phyloP scores from a whole-genome alignment of 2,888 invertebrate genomes.

The Andrena camellia region DNA sequence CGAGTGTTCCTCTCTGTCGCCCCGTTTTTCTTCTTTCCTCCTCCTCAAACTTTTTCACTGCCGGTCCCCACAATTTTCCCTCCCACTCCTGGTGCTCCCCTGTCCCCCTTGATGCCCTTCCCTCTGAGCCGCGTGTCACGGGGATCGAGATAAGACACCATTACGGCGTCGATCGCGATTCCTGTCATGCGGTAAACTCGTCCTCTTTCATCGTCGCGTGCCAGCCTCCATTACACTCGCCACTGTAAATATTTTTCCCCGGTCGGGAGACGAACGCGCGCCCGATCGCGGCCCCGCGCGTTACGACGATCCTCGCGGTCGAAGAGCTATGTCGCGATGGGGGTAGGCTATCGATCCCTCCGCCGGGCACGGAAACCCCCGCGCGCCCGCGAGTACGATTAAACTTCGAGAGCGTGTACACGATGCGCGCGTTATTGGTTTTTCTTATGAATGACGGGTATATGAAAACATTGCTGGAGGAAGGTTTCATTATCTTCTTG shows the following conservation, averaged over 20 bases:
- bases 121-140: constrained; percentile 50
- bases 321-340: not conserved
- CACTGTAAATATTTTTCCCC: constrained; percentile 62
- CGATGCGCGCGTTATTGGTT: no score
- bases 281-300: constrained; percentile 14
- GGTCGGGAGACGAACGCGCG: constrained; percentile 34
- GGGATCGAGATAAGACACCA: constrained; percentile 73
- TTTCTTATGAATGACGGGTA: no score
- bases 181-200: constrained; percentile 62
- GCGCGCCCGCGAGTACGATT: no score
- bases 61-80: not conserved
- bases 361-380: no score
- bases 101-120: constrained; percentile 17
- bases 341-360: not conserved
- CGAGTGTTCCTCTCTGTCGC: constrained; percentile 6
- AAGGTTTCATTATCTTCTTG: no score
- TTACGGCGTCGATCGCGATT: constrained; percentile 73
- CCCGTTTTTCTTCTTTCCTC: constrained; percentile 10
- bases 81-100: not conserved
- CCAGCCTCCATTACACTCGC: constrained; percentile 55
- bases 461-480: no score
- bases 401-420: no score
- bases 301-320: no score
- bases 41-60: constrained; percentile 14
- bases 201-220: constrained; percentile 69